Conservation (phyloP, 2,888 invertebrate genomes). For the Hemaris fuciformis region DNA sequence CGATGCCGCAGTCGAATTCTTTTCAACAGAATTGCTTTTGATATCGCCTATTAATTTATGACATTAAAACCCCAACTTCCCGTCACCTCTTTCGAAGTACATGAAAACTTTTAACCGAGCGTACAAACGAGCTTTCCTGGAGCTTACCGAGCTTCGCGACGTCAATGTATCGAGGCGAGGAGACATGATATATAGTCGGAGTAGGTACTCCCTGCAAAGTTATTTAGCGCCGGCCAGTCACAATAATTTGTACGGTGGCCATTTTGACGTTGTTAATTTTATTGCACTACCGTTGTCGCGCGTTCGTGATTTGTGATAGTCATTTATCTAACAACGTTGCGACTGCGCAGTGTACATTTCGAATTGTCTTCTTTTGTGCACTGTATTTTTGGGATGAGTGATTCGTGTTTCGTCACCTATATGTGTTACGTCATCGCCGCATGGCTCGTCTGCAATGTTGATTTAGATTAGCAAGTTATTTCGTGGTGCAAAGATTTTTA, state of each 20-base stretch:
- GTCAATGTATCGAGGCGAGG: too few species aligned
- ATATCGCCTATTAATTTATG: too few species aligned
- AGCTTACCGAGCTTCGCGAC: too few species aligned
- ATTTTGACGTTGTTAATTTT: constrained; percentile 4
- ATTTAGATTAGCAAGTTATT: not conserved
- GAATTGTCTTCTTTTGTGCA: not conserved
- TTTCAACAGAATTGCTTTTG: too few species aligned
- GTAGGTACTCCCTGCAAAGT: not conserved
- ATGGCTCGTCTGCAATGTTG: not conserved
- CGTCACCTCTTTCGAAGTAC: too few species aligned
- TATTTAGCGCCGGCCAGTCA: not conserved
- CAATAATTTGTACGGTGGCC: not conserved
- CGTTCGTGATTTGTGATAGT: not conserved
- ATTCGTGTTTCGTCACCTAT: not conserved
- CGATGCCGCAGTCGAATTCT: too few species aligned
- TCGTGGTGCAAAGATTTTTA: too few species aligned
- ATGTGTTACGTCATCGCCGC: not conserved
- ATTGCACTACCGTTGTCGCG: not conserved
- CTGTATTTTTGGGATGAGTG: not conserved
- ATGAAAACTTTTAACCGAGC: too few species aligned
- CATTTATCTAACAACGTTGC: not conserved
- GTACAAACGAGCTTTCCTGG: too few species aligned
- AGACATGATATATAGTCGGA: not conserved
- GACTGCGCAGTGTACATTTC: not conserved
- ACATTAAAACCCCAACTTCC: too few species aligned